Base-by-base conservation (phyloP, 2,888 invertebrate species). In the Anticlea derivata region DNA sequence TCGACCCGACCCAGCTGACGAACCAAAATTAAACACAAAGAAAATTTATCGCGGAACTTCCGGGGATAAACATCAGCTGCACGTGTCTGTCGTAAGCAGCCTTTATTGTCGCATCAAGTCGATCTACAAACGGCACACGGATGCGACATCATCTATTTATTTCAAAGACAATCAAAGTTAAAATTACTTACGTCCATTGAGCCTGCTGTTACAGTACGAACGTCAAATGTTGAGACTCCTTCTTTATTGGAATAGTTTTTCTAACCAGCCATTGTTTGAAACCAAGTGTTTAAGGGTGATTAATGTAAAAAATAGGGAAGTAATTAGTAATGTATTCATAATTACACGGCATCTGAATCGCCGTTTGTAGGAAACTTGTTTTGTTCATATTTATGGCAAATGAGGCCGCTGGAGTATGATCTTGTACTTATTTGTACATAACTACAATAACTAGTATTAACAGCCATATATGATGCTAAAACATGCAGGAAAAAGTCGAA, bases 201-300 rank as follows among this genome's bases (percentile, higher is more conserved):
- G 17, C 17, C 17, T 17, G 2, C 17, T 4, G 17, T 2, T 4
- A 17, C 17, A 17, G 4, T 12, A 33, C 11, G 8, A 8, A 34
- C 24, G 26, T 34, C 4, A 44, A 27, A 17, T 7, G 5, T 0
- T 8, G 10, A 12, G 7, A n/a, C 23, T 5, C 7, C 12, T 1
- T 23, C 6, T 30, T 49, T 7, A 30, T 7, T 34, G 60, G 61
- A 72, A 70, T 70, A 72, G 69, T 78, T 70, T 68, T 70, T 73
- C 62, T 70, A 75, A 71, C 71, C 70, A 72, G 68, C 74, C 65
- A 83, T 82, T 83, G 80, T 83, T 73, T 68, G 56, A 60, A 65
- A 50, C 56, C 59, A 60, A 31, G 43, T 47, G 13, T 56, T 47
- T 54, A 58, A 66, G 50, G 53, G 66, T 65, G 66, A 71, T 73